Conservation (phyloP, 2,113 vertebrate species). For the Trichechus manatus region DNA sequence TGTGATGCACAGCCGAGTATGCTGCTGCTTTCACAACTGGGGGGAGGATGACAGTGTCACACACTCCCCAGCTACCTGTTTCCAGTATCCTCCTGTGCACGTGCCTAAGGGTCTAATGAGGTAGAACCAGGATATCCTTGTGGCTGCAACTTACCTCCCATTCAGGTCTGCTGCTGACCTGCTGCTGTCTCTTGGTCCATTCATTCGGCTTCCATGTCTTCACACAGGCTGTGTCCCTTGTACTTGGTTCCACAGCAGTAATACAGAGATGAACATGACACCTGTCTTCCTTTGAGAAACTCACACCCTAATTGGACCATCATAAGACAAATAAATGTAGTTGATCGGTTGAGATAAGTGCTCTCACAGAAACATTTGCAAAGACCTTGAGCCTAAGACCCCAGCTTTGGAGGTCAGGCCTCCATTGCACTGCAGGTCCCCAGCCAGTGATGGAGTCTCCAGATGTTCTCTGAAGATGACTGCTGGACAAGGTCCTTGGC, state of each 20-base stretch:
- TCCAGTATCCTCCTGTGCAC: not conserved
- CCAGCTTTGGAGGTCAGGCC: not conserved
- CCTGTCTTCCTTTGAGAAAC: not conserved
- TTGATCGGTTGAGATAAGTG: not conserved
- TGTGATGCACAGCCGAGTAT: not conserved
- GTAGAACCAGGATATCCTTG: not conserved
- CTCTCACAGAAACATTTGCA: not conserved
- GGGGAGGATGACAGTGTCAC: not conserved
- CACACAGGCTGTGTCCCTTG: not conserved
- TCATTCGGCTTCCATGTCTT: not conserved
- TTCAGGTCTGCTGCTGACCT: not conserved
- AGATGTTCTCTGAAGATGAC: not conserved
- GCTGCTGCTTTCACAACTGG: conserved; percentile 12
- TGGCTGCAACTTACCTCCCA: not conserved
- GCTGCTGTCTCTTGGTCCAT: not conserved
- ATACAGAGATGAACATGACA: not conserved
- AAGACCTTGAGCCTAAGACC: not conserved
- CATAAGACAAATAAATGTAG: not conserved
- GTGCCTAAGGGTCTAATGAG: not conserved
- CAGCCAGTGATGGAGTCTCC: not conserved
- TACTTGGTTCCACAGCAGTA: not conserved
- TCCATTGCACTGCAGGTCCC: not conserved
- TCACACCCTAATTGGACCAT: not conserved
- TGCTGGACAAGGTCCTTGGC: not conserved
- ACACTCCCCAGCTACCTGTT: not conserved